Base-by-base conservation (phyloP, 2,797 vertebrate species). In the Sebastes taczanowskii region DNA sequence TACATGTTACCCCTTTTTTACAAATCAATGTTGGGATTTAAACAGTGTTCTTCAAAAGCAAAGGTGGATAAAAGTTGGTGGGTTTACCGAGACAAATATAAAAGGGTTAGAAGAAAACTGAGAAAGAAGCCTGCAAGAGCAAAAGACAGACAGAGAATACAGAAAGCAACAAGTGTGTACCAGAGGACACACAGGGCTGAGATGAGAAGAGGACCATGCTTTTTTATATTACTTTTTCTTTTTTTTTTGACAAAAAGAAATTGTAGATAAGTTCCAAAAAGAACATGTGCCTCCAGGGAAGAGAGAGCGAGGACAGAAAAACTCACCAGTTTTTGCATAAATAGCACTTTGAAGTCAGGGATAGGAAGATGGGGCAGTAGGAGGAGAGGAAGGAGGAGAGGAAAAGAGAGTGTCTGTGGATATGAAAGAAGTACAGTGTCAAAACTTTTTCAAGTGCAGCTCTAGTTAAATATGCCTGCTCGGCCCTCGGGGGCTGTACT, bases 301-400 rank as follows among this genome's bases (percentile, higher is more conserved):
- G 14, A 80, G 38, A 88, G 80, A 71, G 83, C 20, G 42, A 85
- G 84, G 75, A 84, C 70, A 85, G 94, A 93, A 93, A 95, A 94
- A 93, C 92, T 94, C 92, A 89, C 92, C 92, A 91, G 90, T 90
- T 94, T 94, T 90, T 95, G 95, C 94, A 95, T 96, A 95, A 96
- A 95, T 93, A 93, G 83, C 83, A 91, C 95, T 96, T 96, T 97
- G 96, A 97, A 96, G 96, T 96, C 74, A 75, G 55, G 83, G 74
- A 83, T 84, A 64, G 46, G 25, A 53, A 66, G 84, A 86, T 72
- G 59, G 78, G 62, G 63, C 76, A 75, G 71, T 62, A 65, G 77
- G 65, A 80, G 56, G 77, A 83, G 35, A 70, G 66, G 66, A 61
- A 64, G 61, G 18, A 53, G 35, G 18, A 62, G 18, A 60, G 49